These are phyloP conservation scores for Eulemur mongoz DNA, from an alignment of 2,797 vertebrate species.

Conservation along the genomic window DNA sequence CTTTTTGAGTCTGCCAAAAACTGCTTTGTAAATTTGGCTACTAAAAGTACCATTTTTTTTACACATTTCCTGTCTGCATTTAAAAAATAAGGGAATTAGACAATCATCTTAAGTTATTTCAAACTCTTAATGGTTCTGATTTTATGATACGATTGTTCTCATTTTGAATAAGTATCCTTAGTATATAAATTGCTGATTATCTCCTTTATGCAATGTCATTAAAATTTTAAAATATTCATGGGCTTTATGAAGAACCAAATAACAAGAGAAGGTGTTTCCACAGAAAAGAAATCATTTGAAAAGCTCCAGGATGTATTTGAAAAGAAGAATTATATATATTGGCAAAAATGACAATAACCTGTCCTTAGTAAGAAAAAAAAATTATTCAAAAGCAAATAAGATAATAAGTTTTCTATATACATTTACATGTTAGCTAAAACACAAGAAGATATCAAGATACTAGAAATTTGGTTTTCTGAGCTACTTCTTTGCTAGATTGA, in stretches of 20 bases:
- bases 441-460: background rate
- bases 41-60: background rate
- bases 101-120: background rate
- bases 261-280: background rate
- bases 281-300: background rate
- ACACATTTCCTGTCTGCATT: background rate
- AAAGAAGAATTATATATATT: slow-evolving; percentile 12
- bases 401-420: background rate
- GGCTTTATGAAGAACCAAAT: slow-evolving; percentile 34
- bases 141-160: slow-evolving; percentile 1
- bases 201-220: slow-evolving; percentile 32
- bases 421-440: background rate
- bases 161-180: slow-evolving; percentile 47
- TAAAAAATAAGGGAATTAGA: slow-evolving; percentile 34
- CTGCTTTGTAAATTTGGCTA: background rate
- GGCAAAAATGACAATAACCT: slow-evolving; percentile 7
- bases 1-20: background rate
- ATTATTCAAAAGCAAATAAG: slow-evolving; percentile 1
- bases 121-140: slow-evolving; percentile 20
- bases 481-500: background rate
- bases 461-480: background rate
- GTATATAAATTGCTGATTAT: slow-evolving; percentile 42
- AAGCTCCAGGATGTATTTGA: background rate
- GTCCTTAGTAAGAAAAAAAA: background rate
- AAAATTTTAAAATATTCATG: slow-evolving; percentile 34